Evolutionary conservation across 2,888 invertebrate genomes (phyloP).

Genomic region (Allolobophora icterica): DNA sequence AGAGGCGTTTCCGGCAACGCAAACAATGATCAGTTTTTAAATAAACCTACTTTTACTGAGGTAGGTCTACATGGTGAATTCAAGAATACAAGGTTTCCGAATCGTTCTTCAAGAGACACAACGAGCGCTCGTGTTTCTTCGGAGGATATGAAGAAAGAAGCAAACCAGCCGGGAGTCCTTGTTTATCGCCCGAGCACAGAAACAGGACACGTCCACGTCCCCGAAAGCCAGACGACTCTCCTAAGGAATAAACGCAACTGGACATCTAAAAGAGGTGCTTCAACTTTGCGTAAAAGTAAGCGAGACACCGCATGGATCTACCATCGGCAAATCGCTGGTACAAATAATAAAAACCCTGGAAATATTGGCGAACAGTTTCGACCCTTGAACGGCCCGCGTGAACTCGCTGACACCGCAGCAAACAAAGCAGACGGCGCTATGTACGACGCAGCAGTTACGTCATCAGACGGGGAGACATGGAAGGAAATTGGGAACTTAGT

Average conservation of each 20-base stretch:
- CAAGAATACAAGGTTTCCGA: not conserved
- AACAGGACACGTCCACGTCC: not conserved
- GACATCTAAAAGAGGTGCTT: not conserved
- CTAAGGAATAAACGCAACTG: not conserved
- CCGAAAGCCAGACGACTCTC: not conserved
- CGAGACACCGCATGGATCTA: not conserved
- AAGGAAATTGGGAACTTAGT: conserved; percentile 3
- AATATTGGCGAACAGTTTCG: not conserved
- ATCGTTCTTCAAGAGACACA: not conserved
- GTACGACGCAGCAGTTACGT: conserved; percentile 17
- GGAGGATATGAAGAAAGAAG: not conserved
- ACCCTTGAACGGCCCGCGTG: not conserved
- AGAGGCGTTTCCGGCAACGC: not conserved
- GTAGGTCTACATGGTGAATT: not conserved
- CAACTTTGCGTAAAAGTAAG: not conserved
- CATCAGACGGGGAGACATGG: not conserved
- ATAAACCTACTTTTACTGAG: not conserved
- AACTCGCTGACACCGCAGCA: not conserved
- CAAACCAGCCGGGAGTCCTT: not conserved
- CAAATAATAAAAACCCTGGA: not conserved
- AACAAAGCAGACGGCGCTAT: not conserved
- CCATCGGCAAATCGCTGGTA: not conserved
- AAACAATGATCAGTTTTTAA: not conserved
- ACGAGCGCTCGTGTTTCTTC: not conserved
- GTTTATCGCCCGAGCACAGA: not conserved